Evolutionary conservation across 2,113 vertebrate genomes (phyloP), one percentile per base, ranked within the genome.

Genomic region (Atherinomorus stipes): DNA sequence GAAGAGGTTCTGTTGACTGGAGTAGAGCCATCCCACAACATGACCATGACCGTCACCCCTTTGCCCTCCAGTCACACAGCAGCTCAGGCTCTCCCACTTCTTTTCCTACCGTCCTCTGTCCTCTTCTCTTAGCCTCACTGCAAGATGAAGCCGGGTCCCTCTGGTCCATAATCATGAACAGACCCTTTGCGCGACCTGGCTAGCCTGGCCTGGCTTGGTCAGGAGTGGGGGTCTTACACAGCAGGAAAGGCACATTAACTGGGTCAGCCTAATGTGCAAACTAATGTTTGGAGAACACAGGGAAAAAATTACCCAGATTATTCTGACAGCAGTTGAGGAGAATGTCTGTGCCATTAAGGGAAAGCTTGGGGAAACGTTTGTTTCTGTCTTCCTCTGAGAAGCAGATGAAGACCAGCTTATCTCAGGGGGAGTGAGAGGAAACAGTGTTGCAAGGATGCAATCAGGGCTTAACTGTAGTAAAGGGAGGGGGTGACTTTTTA

Each of bases 151-250:
- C 94, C 93, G 93, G 61, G 93, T 96, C 95, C 94, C 95, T 95
- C 93, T 94, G 95, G 95, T 94, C 94, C 92, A 85, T 95, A 96
- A 96, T 96, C 95, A 95, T 86, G 92, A 95, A 93, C 94, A 96
- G 95, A 92, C 95, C 94, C 94, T 92, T 90, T 87, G 94, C 92
- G 90, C 87, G 69, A 84, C 81, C 83, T 37, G 63, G 67, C 70
- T 74, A 59, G 73, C 69, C 72, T n/a, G 58, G 67, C 63, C 78
- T 22, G 21, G 64, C 78, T 69, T 50, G 72, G 40, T 71, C 66
- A 34, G 72, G 78, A 88, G 71, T 93, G 92, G 92, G 1, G 93
- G 93, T 95, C 88, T 95, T 94, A 90, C 85, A 85, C 90, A 93
- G 92, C 93, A 91, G 92, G 94, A 94, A 94, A 94, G 93, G 91